Evolutionary conservation across 1,140 invertebrate species (phyloP), one percentile per base, ranked within the genome.

Genomic region (Pseudomyrmex concolor): DNA sequence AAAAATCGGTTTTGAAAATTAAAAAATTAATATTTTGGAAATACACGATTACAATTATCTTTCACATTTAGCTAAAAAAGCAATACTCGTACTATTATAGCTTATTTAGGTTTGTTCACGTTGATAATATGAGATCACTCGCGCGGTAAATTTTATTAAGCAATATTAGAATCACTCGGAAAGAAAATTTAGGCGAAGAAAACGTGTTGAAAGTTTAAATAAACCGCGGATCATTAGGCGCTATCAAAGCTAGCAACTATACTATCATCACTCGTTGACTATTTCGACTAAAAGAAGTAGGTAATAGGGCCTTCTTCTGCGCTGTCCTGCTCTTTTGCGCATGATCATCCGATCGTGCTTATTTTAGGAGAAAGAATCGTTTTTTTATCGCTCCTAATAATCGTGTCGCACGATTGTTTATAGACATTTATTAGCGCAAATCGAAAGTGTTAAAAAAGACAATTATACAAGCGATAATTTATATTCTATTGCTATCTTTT

Each of bases 221-320:
- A 51, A 34, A 19, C 0, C 54, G 12, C 43, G 66, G 25, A n/a
- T 8, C 2, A 71, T 1, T 19, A 55, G 45, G 5, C 34, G n/a
- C 25, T 82, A n/a, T 82, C 48, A 59, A 1, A 70, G 57, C 3
- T 17, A 48, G 59, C 63, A 25, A 9, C 22, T 63, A 73, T 45
- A 73, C 70, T 74, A 82, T 71, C 48, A 51, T 51, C 50, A 80
- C 67, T 15, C 48, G 68, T 73, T 81, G 68, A 63, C 68, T 82
- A 73, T 82, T 82, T 82, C 12, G 50, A 72, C 57, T 12, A 72
- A 10, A 22, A 55, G 60, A 73, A 82, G 70, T 82, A 82, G 70
- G 68, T 81, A 72, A 62, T 62, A 15, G 57, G 2, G 22, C 1
- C 10, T 62, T 71, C 68, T 50, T 12, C 1, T 59, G 9, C 5